Base-by-base conservation (phyloP, 2,113 vertebrate species). In the Salminus brasiliensis region DNA sequence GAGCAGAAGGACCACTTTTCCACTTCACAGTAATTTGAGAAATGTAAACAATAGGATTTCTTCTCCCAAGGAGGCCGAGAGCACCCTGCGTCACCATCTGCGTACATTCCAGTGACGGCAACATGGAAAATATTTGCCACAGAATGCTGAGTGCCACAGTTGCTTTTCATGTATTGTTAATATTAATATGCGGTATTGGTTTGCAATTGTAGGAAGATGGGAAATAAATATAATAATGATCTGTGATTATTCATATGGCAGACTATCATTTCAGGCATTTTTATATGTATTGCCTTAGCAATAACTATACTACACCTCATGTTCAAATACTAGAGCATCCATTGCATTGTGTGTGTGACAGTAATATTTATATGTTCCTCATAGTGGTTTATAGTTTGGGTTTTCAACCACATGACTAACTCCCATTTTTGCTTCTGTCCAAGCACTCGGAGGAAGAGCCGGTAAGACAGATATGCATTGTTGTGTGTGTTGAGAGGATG, bases 381-480 rank as follows among this genome's bases (percentile, higher is more conserved):
- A 71, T 53, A 30, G 8, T 49, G 4, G 27, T 72, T 72, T 34
- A 3, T 52, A 15, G 4, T 57, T 16, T 85, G 79, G 85, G 79
- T 59, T 66, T 36, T 84, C 74, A 80, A 89, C 82, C 53, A 79
- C 43, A 91, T 93, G 95, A 89, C 91, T 82, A 6, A 62, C 69
- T 90, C 82, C 92, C 69, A 89, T 91, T 75, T 91, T 81, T 94
- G 88, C 74, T 84, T 96, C 87, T 94, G 95, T 97, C 93, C 94
- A 97, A 99, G 97, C 97, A 95, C 91, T 63, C 96, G 78, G 94
- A 96, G 92, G 98, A 98, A 29, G 96, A 97, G 89, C 96, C 94
- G 96, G 98, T 99, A 97, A 99, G 97, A 94, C 8, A 53, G 11
- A 32, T 89, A 89, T 88, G 87, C 87, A 23, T 75, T 63, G 92